Evolutionary conservation across 1,140 invertebrate genomes (phyloP), one percentile per base, ranked within the genome.

Genomic region (Anadara kagoshimensis): DNA sequence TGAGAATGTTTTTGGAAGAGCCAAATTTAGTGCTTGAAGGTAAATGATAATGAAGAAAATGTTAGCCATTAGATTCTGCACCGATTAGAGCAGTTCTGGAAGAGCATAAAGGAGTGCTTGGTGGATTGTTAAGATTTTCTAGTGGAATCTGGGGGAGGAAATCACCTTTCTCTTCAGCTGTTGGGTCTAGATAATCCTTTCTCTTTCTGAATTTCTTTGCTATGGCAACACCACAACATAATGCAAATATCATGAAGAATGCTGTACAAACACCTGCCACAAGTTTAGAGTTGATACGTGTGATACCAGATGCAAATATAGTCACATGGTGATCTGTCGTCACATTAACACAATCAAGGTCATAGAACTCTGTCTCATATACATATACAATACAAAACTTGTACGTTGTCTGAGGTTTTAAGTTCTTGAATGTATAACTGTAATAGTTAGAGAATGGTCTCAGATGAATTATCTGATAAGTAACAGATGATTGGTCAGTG

Each of bases 301-400:
- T 79, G 56, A 89, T 86, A 1, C 85, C 88, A n/a, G 84, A 57
- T 68, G 86, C 45, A 61, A 76, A 16, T 72, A 73, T 51, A 71
- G 81, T 57, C 51, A 64, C 29, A 67, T 75, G 18, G 81, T 74
- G 64, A 56, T 75, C 76, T 16, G 86, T 86, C 44, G 79, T 81
- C 14, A 87, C 84, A 56, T 79, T 80, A 16, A 84, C 83, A 76
- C 90, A 91, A 36, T 90, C 86, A 14, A 91, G 80, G 70, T 84
- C 83, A 45, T 90, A 84, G 24, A 75, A 66, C 44, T 86, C 70
- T 62, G 74, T 76, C 36, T 83, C 68, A 62, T 84, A 77, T 22
- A 86, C 64, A 74, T 88, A 86, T 41, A 89, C 86, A 18, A 91
- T 85, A 75, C 91, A 91, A 63, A 91, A 86, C 72, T 89, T 85